Base-by-base conservation (phyloP, 2,888 invertebrate genomes). In the Danaus chrysippus region DNA sequence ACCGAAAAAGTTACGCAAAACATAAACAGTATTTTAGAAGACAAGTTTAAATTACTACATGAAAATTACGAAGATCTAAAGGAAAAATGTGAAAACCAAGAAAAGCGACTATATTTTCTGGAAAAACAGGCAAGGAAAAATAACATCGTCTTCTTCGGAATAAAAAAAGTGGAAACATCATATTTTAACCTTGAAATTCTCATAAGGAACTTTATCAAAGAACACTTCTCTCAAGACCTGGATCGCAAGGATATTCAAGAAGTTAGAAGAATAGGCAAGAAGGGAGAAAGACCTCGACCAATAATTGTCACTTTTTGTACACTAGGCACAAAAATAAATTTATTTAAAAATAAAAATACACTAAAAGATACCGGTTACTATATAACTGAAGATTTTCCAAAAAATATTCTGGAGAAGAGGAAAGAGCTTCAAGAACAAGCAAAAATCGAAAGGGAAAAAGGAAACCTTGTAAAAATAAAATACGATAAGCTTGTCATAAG, bases 61-160 rank as follows among this genome's bases (percentile, higher is more conserved):
- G 55, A 52, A 55, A 62, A 66, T 34, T 57, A 65, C 15, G 54
- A 66, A 52, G 57, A 57, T 8, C 34, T 69, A 2, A 68, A 65
- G 15, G 62, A 65, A 64, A 70, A 42, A 49, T 15, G 63, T 8
- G 66, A 68, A 64, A 52, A 68, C 11, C 67, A 68, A 61, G 66
- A 68, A 57, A 65, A 65, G 63, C 56, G 63, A 54, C 11, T n/a
- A 23, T 13, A 56, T 17, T 41, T 34, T 17, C 55, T 67, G 13
- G 68, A 68, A 56, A 65, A 59, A 61, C 65, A 62, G 11, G 42
- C 60, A 49, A 63, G n/a, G 5, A 23, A 23, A 23, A 23, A 23
- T 5, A 23, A 23, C 23, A 23, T 23, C 23, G 23, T 23, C 23
- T 63, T 68, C 56, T 68, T 68, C 58, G 68, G 68, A 0, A 5